A percentile compares a stretch with the other conserved stretches of the same genome.
Conservation (phyloP, 2,797 vertebrate species). For the Myiotriccus ornatus region DNA sequence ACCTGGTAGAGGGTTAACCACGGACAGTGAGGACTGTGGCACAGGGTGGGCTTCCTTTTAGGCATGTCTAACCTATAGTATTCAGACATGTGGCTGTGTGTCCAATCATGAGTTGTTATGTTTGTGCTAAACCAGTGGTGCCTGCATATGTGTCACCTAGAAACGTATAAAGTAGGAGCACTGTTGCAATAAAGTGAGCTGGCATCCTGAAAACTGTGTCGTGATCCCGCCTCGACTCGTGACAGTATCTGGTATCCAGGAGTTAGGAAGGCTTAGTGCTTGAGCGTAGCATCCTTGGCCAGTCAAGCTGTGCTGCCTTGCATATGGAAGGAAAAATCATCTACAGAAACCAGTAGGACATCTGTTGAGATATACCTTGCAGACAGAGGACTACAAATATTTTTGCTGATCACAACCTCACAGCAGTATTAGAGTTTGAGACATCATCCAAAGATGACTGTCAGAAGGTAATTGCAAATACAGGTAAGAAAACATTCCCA, state of each 20-base stretch:
- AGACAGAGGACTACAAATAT: neutral
- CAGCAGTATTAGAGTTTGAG: neutral
- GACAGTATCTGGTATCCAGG: neutral
- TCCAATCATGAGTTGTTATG: too few species aligned
- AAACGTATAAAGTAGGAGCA: too few species aligned
- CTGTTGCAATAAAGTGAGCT: too few species aligned
- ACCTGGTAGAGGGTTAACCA: too few species aligned
- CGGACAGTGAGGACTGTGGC: too few species aligned
- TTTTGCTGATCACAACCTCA: neutral
- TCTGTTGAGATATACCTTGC: neutral
- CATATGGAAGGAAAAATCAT: neutral
- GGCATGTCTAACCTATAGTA: too few species aligned
- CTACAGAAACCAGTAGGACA: neutral
- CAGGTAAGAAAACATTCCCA: neutral
- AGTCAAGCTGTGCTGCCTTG: neutral
- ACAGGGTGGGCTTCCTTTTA: too few species aligned
- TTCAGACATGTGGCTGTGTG: too few species aligned
- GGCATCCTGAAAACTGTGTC: too few species aligned
- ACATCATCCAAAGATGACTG: neutral
- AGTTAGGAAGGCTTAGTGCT: neutral
- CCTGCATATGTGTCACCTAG: too few species aligned
- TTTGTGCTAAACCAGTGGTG: too few species aligned
- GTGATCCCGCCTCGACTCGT: too few species aligned
- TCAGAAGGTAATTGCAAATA: neutral
- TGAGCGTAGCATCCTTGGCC: neutral